These are phyloP conservation scores for Rhodophaea formosa DNA, from an alignment of 2,888 invertebrate species.

Conservation along the genomic window DNA sequence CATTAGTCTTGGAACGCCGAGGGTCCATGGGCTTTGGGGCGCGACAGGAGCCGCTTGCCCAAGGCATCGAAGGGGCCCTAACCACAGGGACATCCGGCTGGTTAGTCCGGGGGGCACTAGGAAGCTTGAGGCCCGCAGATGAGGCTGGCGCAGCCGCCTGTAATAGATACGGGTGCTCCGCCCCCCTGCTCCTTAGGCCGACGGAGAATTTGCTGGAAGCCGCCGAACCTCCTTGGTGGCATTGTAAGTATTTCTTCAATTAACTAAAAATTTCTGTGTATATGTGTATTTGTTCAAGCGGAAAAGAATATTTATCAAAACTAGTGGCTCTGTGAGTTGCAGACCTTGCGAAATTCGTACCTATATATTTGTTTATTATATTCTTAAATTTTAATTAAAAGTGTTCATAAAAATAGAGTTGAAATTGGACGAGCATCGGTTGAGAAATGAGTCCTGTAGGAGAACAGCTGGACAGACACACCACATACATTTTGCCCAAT, in stretches of 20 bases:
- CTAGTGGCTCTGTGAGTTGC: too few species aligned
- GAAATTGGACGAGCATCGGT: too few species aligned
- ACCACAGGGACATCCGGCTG: constrained; percentile 32
- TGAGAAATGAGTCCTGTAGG: too few species aligned
- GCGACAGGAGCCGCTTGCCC: constrained; percentile 54
- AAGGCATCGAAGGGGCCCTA: background rate
- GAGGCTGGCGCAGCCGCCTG: constrained; percentile 72
- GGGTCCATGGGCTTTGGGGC: constrained; percentile 65
- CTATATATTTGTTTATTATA: too few species aligned
- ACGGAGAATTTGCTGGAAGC: constrained; percentile 60
- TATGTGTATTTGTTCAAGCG: too few species aligned
- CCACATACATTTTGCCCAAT: too few species aligned
- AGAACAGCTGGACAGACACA: too few species aligned
- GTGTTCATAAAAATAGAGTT: too few species aligned
- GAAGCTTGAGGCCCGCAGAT: constrained; percentile 54
- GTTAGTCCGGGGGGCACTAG: constrained; percentile 57
- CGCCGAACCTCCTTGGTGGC: constrained; percentile 68
- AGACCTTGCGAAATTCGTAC: too few species aligned
- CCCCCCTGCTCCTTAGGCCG: constrained; percentile 59
- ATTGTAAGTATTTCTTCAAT: constrained; percentile 50
- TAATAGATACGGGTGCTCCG: constrained; percentile 70
- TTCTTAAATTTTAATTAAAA: too few species aligned
- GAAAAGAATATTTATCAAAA: too few species aligned
- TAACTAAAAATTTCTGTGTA: too few species aligned
- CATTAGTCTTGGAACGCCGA: constrained; percentile 59